A percentile compares a stretch with the other conserved stretches of the same genome.
Evolutionary conservation across 2,113 vertebrate species (phyloP).

Genomic region (Sclerurus mexicanus): DNA sequence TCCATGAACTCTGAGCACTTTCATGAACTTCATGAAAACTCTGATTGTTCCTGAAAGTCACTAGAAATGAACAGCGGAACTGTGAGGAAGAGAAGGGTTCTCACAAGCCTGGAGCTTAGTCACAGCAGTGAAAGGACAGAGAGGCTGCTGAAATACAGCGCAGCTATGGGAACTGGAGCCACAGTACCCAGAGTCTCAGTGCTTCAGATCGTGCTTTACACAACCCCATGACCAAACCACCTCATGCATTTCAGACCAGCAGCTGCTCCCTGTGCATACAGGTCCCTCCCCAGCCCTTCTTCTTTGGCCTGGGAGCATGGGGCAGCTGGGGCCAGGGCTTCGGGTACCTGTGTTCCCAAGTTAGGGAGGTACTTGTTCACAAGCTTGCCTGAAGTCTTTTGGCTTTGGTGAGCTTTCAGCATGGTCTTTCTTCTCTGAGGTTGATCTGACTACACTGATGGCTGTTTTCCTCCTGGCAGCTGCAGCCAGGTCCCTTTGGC

Average conservation of each 20-base stretch:
- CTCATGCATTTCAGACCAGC: fast-evolving
- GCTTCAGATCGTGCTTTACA: neutral
- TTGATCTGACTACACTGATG: neutral
- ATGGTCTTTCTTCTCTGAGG: neutral
- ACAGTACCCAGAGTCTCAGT: neutral
- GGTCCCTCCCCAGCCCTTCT: neutral
- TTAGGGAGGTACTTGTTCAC: neutral
- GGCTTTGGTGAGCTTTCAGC: neutral
- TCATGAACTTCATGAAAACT: neutral
- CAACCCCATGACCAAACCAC: fast-evolving
- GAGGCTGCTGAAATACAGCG: neutral
- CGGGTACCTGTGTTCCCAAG: fast-evolving
- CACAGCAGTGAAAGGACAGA: neutral
- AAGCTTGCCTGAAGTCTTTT: neutral
- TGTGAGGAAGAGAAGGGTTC: neutral
- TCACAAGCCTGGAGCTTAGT: neutral
- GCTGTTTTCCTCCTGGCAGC: neutral
- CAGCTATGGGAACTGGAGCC: neutral
- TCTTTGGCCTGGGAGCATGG: fast-evolving
- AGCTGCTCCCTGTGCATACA: neutral
- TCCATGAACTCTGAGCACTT: neutral
- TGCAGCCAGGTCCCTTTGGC: neutral
- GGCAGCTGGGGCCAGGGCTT: neutral
- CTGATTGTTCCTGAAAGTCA: neutral
- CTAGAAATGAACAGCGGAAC: neutral